Percentiles rank a stretch among this genome's conserved stretches.
Conservation (phyloP, 2,797 vertebrate genomes). For the Ibycter americanus region DNA sequence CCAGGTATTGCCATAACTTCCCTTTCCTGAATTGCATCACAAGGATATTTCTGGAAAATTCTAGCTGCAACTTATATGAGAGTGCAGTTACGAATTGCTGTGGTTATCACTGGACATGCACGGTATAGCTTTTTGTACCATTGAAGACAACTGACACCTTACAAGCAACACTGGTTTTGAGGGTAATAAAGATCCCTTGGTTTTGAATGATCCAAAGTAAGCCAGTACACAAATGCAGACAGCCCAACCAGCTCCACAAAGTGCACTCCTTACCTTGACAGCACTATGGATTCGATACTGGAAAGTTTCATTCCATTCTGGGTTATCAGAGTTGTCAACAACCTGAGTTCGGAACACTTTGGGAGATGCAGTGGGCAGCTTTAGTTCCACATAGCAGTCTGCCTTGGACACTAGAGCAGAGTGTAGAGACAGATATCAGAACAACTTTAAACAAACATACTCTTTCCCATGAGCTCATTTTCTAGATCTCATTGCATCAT, state of each 20-base stretch:
- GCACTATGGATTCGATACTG: conserved; percentile 72
- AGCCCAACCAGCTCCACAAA: neutral
- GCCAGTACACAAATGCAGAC: neutral
- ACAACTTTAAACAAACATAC: neutral
- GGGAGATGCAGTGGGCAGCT: conserved; percentile 75
- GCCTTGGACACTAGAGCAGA: conserved; percentile 74
- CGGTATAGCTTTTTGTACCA: neutral
- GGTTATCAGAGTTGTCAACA: conserved; percentile 76
- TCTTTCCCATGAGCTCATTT: neutral
- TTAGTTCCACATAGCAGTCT: conserved; percentile 78
- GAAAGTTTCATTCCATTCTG: conserved; percentile 82
- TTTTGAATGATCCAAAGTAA: neutral
- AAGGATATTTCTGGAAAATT: neutral
- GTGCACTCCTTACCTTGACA: conserved; percentile 73
- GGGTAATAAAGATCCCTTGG: neutral
- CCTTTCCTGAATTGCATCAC: neutral
- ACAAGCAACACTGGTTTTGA: neutral
- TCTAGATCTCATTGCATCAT: neutral
- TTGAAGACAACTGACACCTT: neutral
- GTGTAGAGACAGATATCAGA: neutral
- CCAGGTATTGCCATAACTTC: neutral
- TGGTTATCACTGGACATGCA: neutral
- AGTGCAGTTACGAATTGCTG: neutral
- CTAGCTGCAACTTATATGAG: neutral
- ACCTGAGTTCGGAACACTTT: conserved; percentile 57